Conservation (phyloP, 1,140 invertebrate genomes). For the Latrodectus geometricus region DNA sequence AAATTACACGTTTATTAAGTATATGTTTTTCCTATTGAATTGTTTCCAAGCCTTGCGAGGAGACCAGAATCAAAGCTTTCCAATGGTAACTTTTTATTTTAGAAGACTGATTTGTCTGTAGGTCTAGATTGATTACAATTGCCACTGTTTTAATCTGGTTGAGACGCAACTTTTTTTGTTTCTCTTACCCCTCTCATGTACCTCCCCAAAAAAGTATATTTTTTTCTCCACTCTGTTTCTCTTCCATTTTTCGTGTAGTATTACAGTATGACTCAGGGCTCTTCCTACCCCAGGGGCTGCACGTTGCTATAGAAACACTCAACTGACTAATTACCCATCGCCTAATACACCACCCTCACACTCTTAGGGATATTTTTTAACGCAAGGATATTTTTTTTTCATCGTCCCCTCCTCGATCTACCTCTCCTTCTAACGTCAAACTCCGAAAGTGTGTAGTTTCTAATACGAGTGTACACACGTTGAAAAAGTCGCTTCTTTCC, state of each 20-base stretch:
- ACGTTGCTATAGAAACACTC: slow-evolving; percentile 30
- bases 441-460: slow-evolving; percentile 6
- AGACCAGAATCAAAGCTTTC: no score
- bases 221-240: neutral
- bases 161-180: slow-evolving; percentile 11
- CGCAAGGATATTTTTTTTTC: neutral
- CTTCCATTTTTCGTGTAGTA: neutral
- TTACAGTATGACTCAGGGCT: slow-evolving; percentile 41
- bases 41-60: no score
- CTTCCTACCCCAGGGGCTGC: slow-evolving; percentile 40
- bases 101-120: slow-evolving; percentile 11
- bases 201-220: neutral
- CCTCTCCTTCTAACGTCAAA: neutral
- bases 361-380: slow-evolving; percentile 9
- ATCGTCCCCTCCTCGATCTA: neutral
- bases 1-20: no score
- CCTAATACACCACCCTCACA: slow-evolving; percentile 30
- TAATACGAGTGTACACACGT: slow-evolving; percentile 7
- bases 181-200: slow-evolving; percentile 5
- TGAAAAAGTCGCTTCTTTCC: slow-evolving; percentile 3
- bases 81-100: neutral
- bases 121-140: slow-evolving; percentile 42
- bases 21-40: no score
- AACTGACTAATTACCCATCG: slow-evolving; percentile 48
- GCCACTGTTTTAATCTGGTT: slow-evolving; percentile 20